phyloP scores from a whole-genome alignment of 23 tunicate species.

The Clavelina lepadiformis region DNA sequence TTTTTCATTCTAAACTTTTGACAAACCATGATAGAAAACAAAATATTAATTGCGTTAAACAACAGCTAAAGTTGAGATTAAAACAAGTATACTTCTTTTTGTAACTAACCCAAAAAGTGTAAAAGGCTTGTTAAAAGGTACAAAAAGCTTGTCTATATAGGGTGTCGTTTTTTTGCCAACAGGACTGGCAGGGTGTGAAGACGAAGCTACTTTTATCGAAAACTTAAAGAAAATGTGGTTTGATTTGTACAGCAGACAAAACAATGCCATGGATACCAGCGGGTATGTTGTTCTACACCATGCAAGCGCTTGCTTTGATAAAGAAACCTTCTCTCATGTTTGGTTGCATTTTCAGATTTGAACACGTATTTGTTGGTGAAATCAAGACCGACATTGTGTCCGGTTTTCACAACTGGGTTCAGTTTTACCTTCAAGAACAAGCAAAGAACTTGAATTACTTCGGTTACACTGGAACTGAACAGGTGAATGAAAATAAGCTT shows the following conservation, averaged over 20 bases:
- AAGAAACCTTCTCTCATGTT: too few relatives aligned
- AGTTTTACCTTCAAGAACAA: slow-evolving; percentile 57
- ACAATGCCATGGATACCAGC: slow-evolving; percentile 62
- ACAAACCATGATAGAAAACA: background rate
- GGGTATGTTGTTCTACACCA: too few relatives aligned
- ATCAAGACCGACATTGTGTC: slow-evolving; percentile 34
- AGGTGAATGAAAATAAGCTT: too few relatives aligned
- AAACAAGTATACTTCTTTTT: too few relatives aligned
- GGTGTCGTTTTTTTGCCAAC: background rate
- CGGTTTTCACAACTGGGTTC: slow-evolving; percentile 91
- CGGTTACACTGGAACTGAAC: slow-evolving; percentile 25
- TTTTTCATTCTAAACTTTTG: too few relatives aligned
- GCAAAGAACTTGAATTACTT: slow-evolving; percentile 46
- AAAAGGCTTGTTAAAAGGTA: too few relatives aligned
- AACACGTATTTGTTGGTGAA: slow-evolving; percentile 93
- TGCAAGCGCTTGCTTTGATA: too few relatives aligned
- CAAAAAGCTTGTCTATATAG: too few relatives aligned
- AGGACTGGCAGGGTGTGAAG: slow-evolving; percentile 52
- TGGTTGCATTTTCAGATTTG: slow-evolving; percentile 79
- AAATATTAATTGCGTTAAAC: background rate
- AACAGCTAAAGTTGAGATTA: background rate
- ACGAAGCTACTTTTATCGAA: slow-evolving; percentile 35
- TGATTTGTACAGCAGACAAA: slow-evolving; percentile 47
- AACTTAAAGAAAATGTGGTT: slow-evolving; percentile 45
- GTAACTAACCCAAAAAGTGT: too few relatives aligned